Evolutionary conservation across 2,888 invertebrate species (phyloP).

Genomic region (Podotricha telesiphe): DNA sequence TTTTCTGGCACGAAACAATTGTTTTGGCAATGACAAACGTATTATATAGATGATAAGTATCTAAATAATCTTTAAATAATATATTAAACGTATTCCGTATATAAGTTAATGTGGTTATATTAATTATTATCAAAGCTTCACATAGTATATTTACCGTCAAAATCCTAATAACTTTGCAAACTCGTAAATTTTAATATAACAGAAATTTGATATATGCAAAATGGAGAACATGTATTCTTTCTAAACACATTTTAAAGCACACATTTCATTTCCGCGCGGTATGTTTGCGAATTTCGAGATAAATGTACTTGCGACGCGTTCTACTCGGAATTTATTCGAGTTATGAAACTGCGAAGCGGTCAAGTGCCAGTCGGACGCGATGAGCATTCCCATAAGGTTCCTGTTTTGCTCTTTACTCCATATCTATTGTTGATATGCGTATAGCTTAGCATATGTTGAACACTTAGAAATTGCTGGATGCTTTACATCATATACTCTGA

Average conservation of each 20-base stretch:
- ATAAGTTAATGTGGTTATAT: background rate
- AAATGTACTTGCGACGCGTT: conserved; percentile 33
- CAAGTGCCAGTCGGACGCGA: conserved; percentile 35
- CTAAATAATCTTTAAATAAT: too few species aligned
- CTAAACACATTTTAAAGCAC: conserved; percentile 28
- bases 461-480: background rate
- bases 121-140: background rate
- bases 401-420: conserved; percentile 17
- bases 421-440: background rate
- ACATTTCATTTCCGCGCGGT: conserved; percentile 32
- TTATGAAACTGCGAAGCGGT: conserved; percentile 40
- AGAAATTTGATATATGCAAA: conserved; percentile 10
- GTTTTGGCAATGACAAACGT: too few species aligned
- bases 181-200: conserved; percentile 17
- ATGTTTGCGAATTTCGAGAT: conserved; percentile 37
- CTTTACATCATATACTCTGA: background rate
- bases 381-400: conserved; percentile 35
- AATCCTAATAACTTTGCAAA: background rate
- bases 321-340: conserved; percentile 39
- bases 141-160: background rate
- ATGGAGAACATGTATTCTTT: conserved; percentile 23
- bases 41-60: background rate
- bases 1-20: too few species aligned
- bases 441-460: background rate
- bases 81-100: background rate